Conservation (phyloP, 2,797 vertebrate species). For the Sebastes hopkinsi region DNA sequence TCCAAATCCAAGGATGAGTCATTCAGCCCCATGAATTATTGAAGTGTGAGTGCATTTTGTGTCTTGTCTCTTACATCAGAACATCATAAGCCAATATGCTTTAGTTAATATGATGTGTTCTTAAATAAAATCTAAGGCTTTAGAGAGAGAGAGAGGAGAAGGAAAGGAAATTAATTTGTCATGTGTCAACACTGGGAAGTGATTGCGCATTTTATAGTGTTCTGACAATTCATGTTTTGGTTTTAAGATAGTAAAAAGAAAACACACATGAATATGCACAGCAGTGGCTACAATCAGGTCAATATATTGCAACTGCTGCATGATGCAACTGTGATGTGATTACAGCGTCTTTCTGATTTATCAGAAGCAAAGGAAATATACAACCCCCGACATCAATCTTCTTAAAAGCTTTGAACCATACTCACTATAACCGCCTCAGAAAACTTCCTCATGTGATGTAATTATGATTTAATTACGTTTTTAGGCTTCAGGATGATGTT, state of each 20-base stretch:
- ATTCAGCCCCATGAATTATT: not conserved
- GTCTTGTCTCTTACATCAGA: not conserved
- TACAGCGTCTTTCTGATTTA: conserved; percentile 1
- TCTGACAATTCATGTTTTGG: conserved; percentile 5
- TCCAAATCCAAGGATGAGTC: not conserved
- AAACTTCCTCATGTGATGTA: not conserved
- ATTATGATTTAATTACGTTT: conserved; percentile 15
- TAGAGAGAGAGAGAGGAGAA: not conserved
- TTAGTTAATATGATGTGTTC: not conserved
- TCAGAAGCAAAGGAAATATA: conserved; percentile 19
- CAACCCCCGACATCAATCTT: not conserved
- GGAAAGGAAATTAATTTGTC: not conserved
- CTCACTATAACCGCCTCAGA: not conserved
- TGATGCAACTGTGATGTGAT: conserved; percentile 33
- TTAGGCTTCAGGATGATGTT: not conserved
- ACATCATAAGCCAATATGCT: not conserved
- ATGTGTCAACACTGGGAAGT: conserved; percentile 11
- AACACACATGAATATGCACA: not conserved
- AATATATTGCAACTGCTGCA: not conserved
- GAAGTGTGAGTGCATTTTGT: not conserved
- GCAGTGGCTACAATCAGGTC: not conserved
- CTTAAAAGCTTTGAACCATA: conserved; percentile 5
- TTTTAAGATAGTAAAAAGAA: conserved; percentile 5
- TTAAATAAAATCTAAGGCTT: not conserved
- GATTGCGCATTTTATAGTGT: not conserved